These are phyloP conservation scores for Cyprinodon diabolis DNA, from an alignment of 2,797 vertebrate species.

Conservation along the genomic window DNA sequence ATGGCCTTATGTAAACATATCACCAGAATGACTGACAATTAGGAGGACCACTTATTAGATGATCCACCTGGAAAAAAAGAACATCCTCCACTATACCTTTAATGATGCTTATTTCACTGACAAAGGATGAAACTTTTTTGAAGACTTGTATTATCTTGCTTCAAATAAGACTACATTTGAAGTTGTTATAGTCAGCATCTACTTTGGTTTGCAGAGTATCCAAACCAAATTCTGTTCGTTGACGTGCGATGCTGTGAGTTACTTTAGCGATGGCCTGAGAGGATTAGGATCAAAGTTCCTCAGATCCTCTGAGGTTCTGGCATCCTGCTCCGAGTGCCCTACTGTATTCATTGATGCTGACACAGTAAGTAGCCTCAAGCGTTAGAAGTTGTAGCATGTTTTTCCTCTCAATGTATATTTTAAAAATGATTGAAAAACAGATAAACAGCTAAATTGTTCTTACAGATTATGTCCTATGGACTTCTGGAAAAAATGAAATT, in stretches of 20 bases:
- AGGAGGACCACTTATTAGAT: too few species aligned
- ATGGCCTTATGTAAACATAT: too few species aligned
- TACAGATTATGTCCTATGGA: slow-evolving; percentile 92
- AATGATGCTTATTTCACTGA: slow-evolving; percentile 54
- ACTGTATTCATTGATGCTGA: slow-evolving; percentile 95
- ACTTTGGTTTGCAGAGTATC: slow-evolving; percentile 85
- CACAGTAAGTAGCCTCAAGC: slow-evolving; percentile 86
- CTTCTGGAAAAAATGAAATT: slow-evolving; percentile 98
- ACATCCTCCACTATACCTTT: slow-evolving; percentile 33
- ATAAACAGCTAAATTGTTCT: slow-evolving; percentile 13
- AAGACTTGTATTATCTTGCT: not conserved
- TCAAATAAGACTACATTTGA: slow-evolving; percentile 9
- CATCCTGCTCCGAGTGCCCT: slow-evolving; percentile 93
- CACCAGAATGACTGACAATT: too few species aligned
- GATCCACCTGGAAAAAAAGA: not conserved
- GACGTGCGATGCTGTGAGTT: slow-evolving; percentile 92
- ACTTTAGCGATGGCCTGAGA: slow-evolving; percentile 89
- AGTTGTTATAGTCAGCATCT: slow-evolving; percentile 13
- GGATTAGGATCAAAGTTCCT: slow-evolving; percentile 95
- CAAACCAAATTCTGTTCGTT: slow-evolving; percentile 95
- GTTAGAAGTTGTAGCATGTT: not conserved
- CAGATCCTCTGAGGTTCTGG: slow-evolving; percentile 94
- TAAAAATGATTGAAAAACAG: not conserved
- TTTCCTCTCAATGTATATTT: not conserved
- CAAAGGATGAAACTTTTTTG: slow-evolving; percentile 46